Base-by-base conservation (phyloP, 2,797 vertebrate genomes). In the Centropyge bicolor region DNA sequence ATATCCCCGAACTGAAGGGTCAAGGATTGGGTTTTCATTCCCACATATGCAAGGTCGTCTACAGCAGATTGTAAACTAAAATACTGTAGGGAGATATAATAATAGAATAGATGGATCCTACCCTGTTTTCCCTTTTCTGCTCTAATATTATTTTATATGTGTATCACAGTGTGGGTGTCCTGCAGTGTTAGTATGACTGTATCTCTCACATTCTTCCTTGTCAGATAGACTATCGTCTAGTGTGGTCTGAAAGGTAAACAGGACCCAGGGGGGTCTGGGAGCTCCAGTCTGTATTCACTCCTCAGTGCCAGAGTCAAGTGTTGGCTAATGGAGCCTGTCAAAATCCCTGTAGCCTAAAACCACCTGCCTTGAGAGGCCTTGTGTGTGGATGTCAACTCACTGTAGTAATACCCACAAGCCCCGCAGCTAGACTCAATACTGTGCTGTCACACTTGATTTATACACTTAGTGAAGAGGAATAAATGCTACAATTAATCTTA, bases 381-480 rank as follows among this genome's bases (percentile, higher is more conserved):
- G 77, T 86, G 80, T 74, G 83, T 82, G 49, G 73, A 88, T 78
- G 86, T 89, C 81, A 85, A 31, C 78, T 70, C 65, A 46, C 78
- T 70, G 68, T 73, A 84, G 88, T 83, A 79, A 70, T 64, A 78
- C 77, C 81, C 74, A 56, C 71, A 27, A 83, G 71, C 76, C 78
- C 63, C 20, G 75, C 72, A 87, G 89, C 67, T 41, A 60, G 46
- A 87, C 90, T 87, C 88, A 86, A 90, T 88, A 88, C 86, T 76
- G 68, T 46, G 74, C 90, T 91, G 92, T 93, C 90, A 90, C 84
- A 80, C 86, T 91, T 92, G 90, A 94, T 93, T 94, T 91, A 93
- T 90, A 80, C 81, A 78, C 83, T 63, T 78, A 90, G 79, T 76
- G 72, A 75, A 80, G 57, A 90, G 86, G 76, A 88, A 90, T 88